Evolutionary conservation across 2,888 invertebrate genomes (phyloP).

Genomic region (Junonia oenone): DNA sequence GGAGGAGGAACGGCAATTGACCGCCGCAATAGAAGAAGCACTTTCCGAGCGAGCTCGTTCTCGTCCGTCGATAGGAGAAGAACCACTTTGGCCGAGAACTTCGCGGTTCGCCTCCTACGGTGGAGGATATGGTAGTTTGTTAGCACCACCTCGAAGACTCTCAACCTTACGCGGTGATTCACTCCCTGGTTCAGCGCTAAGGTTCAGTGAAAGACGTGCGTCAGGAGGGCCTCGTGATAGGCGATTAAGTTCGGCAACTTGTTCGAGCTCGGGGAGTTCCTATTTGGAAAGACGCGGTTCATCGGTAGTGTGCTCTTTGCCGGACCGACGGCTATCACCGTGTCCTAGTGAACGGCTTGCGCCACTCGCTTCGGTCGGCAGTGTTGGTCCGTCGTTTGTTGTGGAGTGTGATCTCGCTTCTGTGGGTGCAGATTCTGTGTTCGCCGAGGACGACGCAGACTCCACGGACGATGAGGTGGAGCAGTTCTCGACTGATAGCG

Average conservation of each 20-base stretch:
- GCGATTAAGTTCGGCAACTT: constrained; percentile 89
- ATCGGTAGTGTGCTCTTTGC: constrained; percentile 86
- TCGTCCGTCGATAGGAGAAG: constrained; percentile 83
- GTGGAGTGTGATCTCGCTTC: constrained; percentile 86
- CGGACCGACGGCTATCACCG: constrained; percentile 90
- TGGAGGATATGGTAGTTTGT: constrained; percentile 85
- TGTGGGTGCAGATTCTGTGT: constrained; percentile 89
- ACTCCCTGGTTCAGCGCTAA: constrained; percentile 79
- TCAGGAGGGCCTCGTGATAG: constrained; percentile 75
- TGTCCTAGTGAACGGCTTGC: constrained; percentile 83
- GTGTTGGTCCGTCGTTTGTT: constrained; percentile 84
- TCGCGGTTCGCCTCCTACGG: constrained; percentile 71
- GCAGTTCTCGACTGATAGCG: constrained; percentile 91
- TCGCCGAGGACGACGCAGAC: constrained; percentile 84
- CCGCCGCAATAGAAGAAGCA: constrained; percentile 85
- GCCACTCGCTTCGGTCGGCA: constrained; percentile 89
- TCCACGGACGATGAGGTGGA: constrained; percentile 92
- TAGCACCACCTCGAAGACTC: constrained; percentile 84
- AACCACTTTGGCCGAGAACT: constrained; percentile 75
- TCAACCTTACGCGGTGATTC: constrained; percentile 79
- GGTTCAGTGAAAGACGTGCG: constrained; percentile 70
- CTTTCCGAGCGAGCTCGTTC: constrained; percentile 69
- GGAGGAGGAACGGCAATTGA: constrained; percentile 86
- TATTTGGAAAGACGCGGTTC: constrained; percentile 90
- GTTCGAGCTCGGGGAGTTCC: constrained; percentile 91